Evolutionary conservation across 1,140 invertebrate genomes (phyloP), one percentile per base, ranked within the genome.

Genomic region (Ceratoteleas bidentatus): DNA sequence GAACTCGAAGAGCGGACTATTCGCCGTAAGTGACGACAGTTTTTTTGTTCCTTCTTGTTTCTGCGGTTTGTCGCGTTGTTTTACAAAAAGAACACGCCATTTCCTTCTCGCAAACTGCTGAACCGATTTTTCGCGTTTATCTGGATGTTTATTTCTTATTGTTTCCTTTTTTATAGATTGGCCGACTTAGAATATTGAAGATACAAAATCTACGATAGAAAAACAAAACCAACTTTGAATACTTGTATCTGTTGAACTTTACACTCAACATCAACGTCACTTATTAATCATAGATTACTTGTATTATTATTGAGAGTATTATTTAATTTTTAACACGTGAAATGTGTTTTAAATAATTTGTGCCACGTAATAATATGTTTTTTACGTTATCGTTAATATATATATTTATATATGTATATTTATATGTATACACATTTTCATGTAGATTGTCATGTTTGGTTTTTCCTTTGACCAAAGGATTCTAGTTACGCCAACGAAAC

Each of bases 131-230:
- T 40, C 40, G 34, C 58, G 24, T 24, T 24, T 24, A 24, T 24
- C 24, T 24, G 24, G 24, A 24, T 34, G 15, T 40, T 40, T 16
- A 40, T 43, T 7, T 58, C 40, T 53, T 62, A 60, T 64, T 56
- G 58, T 56, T 69, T 62, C 52, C 32, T 10, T n/a, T 53, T 50
- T 88, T 90, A 89, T 88, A 88, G 86, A 90, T 90, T 90, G 80
- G 88, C 84, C 84, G 84, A 84, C 88, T 91, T 89, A 90, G 86
- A 90, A 84, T 91, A 91, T 89, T 88, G 88, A 90, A 91, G 89
- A 91, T 91, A 91, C 86, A 91, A 91, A 91, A 91, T 90, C 89
- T 91, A 91, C 88, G 85, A 90, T 91, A 91, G 88, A 90, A 90
- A 85, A 91, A 90, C 89, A 89, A 87, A 91, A 91, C 87, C 87